Base-by-base conservation (phyloP, 1,140 invertebrate species). In the Drosophila serrata region DNA sequence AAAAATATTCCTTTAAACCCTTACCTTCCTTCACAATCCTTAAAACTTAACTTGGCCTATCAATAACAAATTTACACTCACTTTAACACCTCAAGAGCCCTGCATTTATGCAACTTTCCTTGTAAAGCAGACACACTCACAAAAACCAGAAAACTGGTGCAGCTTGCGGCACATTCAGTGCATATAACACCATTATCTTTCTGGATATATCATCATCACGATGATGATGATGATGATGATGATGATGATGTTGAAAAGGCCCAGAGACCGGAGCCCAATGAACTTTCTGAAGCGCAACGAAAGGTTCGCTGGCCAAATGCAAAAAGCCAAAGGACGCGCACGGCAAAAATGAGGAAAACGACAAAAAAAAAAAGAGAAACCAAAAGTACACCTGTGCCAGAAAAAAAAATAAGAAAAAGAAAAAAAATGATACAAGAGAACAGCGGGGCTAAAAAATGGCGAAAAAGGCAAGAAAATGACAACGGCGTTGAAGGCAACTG, bases 271-370 rank as follows among this genome's bases (percentile, higher is more conserved):
- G 64, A 58, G 76, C 84, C 85, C 84, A 88, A 80, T 88, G 84
- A 88, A 88, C 84, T 88, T 84, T 90, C 63, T 88, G 84, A 88
- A 88, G 85, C 85, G 84, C 84, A 88, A 84, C 85, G 80, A 88
- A 90, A 88, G 61, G 84, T 75, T 87, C 61, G 68, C 82, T 82
- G 65, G 68, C 82, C 75, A 78, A 74, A 81, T 75, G 53, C 53
- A 79, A 72, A 59, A 35, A 65, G 68, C 69, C 76, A 90, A 90
- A 90, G 85, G 84, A 87, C 84, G 82, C 76, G 79, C 82, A 27
- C 40, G 59, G 63, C 63, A 67, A 56, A 55, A 56, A 56, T 42
- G 19, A 56, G 33, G 15, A 40, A 56, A 56, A 24, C 11, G 17
- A 58, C n/a, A 45, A 27, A 7, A 37, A 59, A 33, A 68, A 62